Conservation (phyloP, 37 sponge, comb jelly and placozoan genomes). For the Geodia barretti region DNA sequence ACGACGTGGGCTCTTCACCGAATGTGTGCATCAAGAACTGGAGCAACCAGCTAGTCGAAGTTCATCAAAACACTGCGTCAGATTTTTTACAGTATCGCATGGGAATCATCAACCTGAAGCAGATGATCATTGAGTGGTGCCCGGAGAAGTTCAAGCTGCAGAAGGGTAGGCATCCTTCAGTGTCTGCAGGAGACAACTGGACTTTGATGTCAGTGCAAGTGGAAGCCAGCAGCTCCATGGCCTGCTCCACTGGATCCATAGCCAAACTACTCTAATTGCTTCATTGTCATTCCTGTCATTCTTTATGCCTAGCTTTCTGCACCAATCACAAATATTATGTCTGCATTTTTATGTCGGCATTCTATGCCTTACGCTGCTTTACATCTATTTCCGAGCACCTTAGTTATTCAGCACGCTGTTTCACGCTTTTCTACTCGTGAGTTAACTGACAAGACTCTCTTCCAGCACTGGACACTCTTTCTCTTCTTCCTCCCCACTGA, state of each 20-base stretch:
- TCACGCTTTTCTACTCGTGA: too few species aligned
- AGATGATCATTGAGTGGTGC: not conserved
- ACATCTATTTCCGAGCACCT: too few species aligned
- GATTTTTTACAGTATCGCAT: not conserved
- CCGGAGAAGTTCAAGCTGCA: not conserved
- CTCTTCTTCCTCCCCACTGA: too few species aligned
- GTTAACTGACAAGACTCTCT: too few species aligned
- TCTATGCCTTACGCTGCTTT: too few species aligned
- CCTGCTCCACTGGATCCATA: not conserved
- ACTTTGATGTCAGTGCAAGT: not conserved
- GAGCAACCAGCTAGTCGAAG: not conserved
- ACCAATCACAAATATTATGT: too few species aligned
- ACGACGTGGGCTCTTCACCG: not conserved
- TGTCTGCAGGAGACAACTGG: not conserved
- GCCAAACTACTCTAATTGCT: not conserved
- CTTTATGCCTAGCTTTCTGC: not conserved
- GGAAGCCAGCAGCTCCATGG: not conserved
- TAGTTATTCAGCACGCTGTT: too few species aligned
- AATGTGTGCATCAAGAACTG: not conserved
- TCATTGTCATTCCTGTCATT: not conserved
- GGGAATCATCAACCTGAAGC: not conserved
- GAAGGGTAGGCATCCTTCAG: not conserved
- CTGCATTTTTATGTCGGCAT: too few species aligned
- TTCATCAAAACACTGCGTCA: not conserved
- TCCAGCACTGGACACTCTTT: too few species aligned